A percentile compares a stretch with the other conserved stretches of the same genome.
These are phyloP conservation scores for Hoplias malabaricus DNA, from an alignment of 2,113 vertebrate genomes.

Conservation along the genomic window DNA sequence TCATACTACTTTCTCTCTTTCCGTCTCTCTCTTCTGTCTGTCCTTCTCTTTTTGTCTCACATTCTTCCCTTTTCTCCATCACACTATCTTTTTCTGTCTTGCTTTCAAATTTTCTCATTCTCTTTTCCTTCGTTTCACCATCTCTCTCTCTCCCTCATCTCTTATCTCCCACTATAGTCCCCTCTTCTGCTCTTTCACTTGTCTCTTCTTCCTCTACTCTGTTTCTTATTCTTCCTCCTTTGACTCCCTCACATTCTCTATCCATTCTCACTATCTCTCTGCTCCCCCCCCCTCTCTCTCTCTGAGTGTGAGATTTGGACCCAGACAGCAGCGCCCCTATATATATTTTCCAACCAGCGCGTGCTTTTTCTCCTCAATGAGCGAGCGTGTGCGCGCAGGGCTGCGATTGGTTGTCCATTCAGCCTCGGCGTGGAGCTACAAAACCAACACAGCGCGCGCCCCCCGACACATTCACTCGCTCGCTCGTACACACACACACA, in stretches of 20 bases:
- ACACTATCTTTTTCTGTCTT: not conserved
- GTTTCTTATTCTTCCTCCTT: not conserved
- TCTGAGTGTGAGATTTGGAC: conserved; percentile 55
- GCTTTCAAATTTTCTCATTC: no score
- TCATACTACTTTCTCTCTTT: not conserved
- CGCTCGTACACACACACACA: no score
- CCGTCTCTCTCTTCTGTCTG: not conserved
- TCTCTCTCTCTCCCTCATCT: not conserved
- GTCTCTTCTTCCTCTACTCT: not conserved
- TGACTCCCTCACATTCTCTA: not conserved
- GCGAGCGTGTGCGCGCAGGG: conserved; percentile 62
- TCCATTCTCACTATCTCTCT: not conserved
- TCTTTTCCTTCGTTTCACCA: not conserved
- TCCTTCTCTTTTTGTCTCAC: not conserved
- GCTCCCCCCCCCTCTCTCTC: not conserved
- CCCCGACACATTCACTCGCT: not conserved
- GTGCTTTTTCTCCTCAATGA: conserved; percentile 72
- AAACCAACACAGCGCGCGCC: conserved; percentile 49
- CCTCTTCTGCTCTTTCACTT: not conserved
- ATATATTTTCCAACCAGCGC: conserved; percentile 72
- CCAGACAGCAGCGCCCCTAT: conserved; percentile 69
- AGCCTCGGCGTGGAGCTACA: conserved; percentile 55
- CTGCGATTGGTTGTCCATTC: conserved; percentile 61
- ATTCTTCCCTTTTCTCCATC: no score
- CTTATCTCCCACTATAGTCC: no score